Evolutionary conservation across 2,888 invertebrate species (phyloP), one percentile per base, ranked within the genome.

Genomic region (Thymelicus sylvestris): DNA sequence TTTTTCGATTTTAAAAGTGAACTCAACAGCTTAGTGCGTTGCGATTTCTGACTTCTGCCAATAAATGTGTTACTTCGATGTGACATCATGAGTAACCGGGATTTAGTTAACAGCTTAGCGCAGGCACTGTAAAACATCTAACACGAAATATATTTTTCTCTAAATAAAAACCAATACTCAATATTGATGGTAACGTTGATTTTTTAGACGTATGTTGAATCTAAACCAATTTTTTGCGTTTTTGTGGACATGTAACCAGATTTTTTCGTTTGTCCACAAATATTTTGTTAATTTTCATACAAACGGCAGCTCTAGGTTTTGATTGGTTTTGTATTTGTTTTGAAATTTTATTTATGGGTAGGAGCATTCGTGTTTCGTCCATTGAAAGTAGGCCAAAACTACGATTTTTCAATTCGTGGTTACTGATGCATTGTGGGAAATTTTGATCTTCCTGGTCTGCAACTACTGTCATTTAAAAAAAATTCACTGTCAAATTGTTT

Each of bases 251-350:
- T 63, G 63, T 63, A 63, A 63, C 68, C 63, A 47, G 47, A 57
- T 57, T 68, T 68, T 68, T 67, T 55, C 7, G 68, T 57, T 57
- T 63, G 47, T 47, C 52, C 61, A 41, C 55, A 68, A 68, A 68
- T 63, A 63, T 68, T 68, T 68, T 68, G 62, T 68, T 68, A 63
- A 62, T 68, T 68, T 55, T 48, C 63, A 63, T 38, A 55, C 55
- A 63, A 68, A 62, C 62, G 24, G 8, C 19, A 31, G 31, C 4
- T 12, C 60, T 62, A 41, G 52, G 44, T 62, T 68, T 68, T 63
- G 68, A 68, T 68, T 68, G 68, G 55, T 62, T 68, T 63, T 63
- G 52, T 68, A 50, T 68, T 68, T 55, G 62, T 38, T 62, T 67
- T 19, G 47, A 67, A 60, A 67, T 48, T 62, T 55, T 4, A 62